phyloP scores from a whole-genome alignment of 2,113 vertebrate genomes.

The Dryoscopus gambensis region DNA sequence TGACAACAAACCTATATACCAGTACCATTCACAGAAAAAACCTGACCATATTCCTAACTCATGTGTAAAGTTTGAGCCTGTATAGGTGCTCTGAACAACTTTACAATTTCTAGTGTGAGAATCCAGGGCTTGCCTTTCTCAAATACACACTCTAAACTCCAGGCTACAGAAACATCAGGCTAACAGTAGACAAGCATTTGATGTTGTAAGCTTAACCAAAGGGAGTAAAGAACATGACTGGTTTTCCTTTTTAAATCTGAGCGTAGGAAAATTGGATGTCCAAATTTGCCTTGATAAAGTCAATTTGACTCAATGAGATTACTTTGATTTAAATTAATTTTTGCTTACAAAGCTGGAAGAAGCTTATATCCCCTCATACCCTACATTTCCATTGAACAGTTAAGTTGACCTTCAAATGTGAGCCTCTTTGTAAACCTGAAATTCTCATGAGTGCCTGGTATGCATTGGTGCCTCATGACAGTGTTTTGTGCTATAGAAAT shows the following conservation, averaged over 20 bases:
- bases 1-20: neutral
- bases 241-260: neutral
- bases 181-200: neutral
- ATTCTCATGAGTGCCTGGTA: neutral
- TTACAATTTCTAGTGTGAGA: neutral
- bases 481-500: neutral
- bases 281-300: neutral
- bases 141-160: neutral
- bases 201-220: neutral
- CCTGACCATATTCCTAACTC: neutral
- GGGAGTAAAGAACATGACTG: neutral
- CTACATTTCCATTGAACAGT: neutral
- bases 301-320: neutral
- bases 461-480: neutral
- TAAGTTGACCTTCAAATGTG: neutral
- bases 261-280: neutral
- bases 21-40: neutral
- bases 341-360: neutral
- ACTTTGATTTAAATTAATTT: neutral
- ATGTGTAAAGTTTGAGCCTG: neutral
- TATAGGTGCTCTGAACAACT: neutral
- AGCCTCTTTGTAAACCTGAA: neutral
- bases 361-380: neutral
- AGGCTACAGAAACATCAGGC: neutral
- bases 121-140: neutral